Base-by-base conservation (phyloP, 2,113 vertebrate species). In the Excalfactoria chinensis region DNA sequence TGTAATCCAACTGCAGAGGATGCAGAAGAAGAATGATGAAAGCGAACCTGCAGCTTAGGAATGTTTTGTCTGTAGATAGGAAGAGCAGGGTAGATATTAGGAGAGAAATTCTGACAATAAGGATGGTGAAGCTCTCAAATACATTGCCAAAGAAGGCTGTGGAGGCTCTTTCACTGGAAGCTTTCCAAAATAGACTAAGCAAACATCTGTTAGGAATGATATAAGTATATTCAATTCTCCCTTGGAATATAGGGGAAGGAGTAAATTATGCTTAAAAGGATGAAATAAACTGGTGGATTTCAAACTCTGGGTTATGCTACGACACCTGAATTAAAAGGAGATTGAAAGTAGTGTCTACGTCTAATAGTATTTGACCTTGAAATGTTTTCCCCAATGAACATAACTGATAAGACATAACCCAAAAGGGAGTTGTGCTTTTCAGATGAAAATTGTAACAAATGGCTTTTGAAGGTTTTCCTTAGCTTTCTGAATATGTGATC, bases 201-300 rank as follows among this genome's bases (percentile, higher is more conserved):
- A 93, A 95, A 95, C 70, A 92, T 89, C 86, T 96, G 93, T 92
- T 94, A 71, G 77, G 83, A 93, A 89, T 90, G 81, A 91, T 90
- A 62, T 86, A 86, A 92, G 69, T 72, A 4, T 84, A n/a, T 87
- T 90, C 93, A 40, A 92, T 81, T 95, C 77, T 86, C 74, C 15
- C 59, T 89, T 87, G 74, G 70, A 95, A 89, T 40, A 11, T 11
- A 63, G 37, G 46, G 59, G 46, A 16, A 93, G 63, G 69, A 86
- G 62, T 92, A 84, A 90, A 94, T 92, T 84, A 81, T 69, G 22
- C 48, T 89, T 82, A 53, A 93, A 90, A 44, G 63, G 26, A 84
- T 86, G 70, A 92, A 95, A 88, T 84, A 78, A 95, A 91, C 87
- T 58, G 59, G 23, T 1, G 6, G 23, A 94, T 90, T 95, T 82